Base-by-base conservation (phyloP, 1,140 invertebrate genomes). In the Ceratina japonica region DNA sequence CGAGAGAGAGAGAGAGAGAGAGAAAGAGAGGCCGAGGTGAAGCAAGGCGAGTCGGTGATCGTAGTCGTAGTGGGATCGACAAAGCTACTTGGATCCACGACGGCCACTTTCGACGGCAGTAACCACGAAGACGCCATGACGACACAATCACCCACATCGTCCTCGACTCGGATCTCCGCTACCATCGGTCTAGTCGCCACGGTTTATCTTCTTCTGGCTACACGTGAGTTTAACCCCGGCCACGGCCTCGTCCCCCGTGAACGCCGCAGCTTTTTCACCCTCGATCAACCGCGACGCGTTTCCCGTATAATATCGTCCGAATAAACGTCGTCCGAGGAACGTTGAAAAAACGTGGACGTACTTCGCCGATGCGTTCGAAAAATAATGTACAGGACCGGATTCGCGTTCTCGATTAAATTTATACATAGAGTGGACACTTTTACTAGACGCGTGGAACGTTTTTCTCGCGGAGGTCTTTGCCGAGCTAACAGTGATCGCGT, bases 71-170 rank as follows among this genome's bases (percentile, higher is more conserved):
- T 91, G 90, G 90, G 89, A 91, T 87, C 87, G 77, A 90, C 87
- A 86, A 90, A 90, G 88, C 85, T 89, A 89, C 82, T 84, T 90
- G 86, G 89, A 86, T 89, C 88, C 82, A 88, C 83, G 86, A 84
- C 87, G 79, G 88, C 73, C 85, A 89, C 88, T 90, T 89, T 87
- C 87, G 81, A 87, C 88, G 88, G 83, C 91, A 92, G 91, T 92
- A 91, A 91, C 87, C 90, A 90, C 87, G 88, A 91, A 89, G 89
- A 88, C 90, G 89, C 87, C 91, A 92, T 92, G 91, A 90, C 86
- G 87, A 89, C 86, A 90, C 89, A 88, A 91, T 88, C 90, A 90
- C 84, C 89, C 89, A 84, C 89, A 90, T 87, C 89, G 77, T 83
- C 87, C 87, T 87, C 87, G 81, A 64, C 77, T 69, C 85, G 85